Evolutionary conservation across 2,113 vertebrate species (phyloP), one percentile per base, ranked within the genome.

Genomic region (Cebidichthys violaceus): DNA sequence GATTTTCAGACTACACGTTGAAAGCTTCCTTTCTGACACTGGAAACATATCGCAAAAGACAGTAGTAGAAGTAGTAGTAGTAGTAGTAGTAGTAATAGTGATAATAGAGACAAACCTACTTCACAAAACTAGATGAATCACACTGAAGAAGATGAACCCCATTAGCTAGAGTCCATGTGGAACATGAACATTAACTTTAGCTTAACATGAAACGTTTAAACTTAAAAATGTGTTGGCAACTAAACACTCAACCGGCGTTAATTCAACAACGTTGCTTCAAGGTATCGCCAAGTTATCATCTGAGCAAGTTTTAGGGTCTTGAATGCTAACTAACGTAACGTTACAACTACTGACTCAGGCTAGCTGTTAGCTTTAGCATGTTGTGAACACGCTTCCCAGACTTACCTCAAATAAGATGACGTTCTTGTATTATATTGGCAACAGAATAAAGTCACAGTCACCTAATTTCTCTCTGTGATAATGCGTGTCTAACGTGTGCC

Each of bases 301-400:
- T 33, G 29, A n/a, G 29, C 57, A 61, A 70, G 14, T 9, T 3
- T 11, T 9, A 11, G 4, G 0, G 10, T 73, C 43, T 50, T 60
- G 2, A 45, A 1, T 0, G 9, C 2, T 65, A 17, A 37, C 33
- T 65, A 60, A 22, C 33, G 66, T 17, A 45, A 33, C 54, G 59
- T 20, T 33, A 20, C 7, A 18, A 20, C 60, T 33, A 18, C 59
- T 9, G 17, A 33, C 3, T 33, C 7, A 10, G n/a, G 61, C 45
- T 31, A 92, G 70, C 81, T 74, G 50, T 37, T 93, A 92, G 87
- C 90, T 60, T 81, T 81, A 89, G 87, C 90, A 45, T 67, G 18
- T 18, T 66, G 39, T 7, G 33, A 20, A 57, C 5, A 70, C 17
- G 75, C 14, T 64, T 57, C 11, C 10, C 4, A 2, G 14, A 10